These are phyloP conservation scores for Emydoidea blandingii DNA, from an alignment of 2,797 vertebrate genomes.

Conservation along the genomic window DNA sequence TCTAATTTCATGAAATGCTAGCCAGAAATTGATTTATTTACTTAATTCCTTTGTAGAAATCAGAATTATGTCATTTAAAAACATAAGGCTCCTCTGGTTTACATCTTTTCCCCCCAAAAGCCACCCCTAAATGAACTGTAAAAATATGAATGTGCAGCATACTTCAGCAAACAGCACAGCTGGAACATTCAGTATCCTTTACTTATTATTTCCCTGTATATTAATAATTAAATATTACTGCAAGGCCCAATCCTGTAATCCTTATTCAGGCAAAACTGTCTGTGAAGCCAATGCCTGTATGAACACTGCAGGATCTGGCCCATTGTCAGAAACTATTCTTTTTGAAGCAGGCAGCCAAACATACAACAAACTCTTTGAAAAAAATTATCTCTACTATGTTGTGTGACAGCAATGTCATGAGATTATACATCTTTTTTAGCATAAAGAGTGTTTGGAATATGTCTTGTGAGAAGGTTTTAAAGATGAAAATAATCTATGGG, in stretches of 20 bases:
- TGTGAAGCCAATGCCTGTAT: neutral
- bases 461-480: neutral
- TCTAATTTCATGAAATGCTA: neutral
- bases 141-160: neutral
- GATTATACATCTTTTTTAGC: neutral
- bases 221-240: neutral
- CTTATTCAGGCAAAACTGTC: neutral
- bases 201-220: neutral
- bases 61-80: neutral
- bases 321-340: neutral
- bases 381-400: neutral
- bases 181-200: neutral
- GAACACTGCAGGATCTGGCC: neutral
- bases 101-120: neutral
- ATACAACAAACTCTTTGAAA: neutral
- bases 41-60: neutral
- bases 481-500: neutral
- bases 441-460: neutral
- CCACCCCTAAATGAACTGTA: neutral
- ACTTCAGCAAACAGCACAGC: neutral
- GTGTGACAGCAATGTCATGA: neutral
- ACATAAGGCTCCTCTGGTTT: neutral
- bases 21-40: neutral
- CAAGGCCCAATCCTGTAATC: neutral
- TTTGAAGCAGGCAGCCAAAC: neutral